Conservation (phyloP, 2,797 vertebrate genomes). For the Hyperoplus immaculatus region DNA sequence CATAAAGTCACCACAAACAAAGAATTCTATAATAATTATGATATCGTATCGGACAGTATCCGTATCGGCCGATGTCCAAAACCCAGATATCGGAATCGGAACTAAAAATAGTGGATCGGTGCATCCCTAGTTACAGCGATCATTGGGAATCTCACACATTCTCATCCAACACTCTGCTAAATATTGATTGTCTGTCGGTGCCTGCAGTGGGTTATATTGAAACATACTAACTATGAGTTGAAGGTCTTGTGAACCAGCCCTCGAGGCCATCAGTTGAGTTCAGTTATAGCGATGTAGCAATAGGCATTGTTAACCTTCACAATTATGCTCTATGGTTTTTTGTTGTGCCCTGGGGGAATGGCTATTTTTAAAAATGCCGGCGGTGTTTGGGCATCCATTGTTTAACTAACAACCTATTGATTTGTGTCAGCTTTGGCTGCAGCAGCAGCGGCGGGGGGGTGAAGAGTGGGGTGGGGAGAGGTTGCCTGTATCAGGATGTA, state of each 20-base stretch:
- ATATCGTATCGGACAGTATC: no score
- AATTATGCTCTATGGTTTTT: conserved; percentile 62
- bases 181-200: conserved; percentile 11
- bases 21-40: no score
- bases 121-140: conserved; percentile 9
- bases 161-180: conserved; percentile 14
- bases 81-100: no score
- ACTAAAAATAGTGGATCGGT: no score
- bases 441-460: not conserved
- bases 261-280: conserved; percentile 38
- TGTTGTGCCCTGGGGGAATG: conserved; percentile 35
- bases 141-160: conserved; percentile 23
- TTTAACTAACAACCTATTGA: conserved; percentile 79
- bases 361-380: conserved; percentile 69
- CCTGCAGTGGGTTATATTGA: conserved; percentile 19
- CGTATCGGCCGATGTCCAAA: no score
- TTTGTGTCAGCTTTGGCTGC: conserved; percentile 59
- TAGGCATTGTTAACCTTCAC: conserved; percentile 71
- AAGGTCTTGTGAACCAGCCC: conserved; percentile 25
- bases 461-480: not conserved
- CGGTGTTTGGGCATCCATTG: conserved; percentile 61
- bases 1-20: no score
- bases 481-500: not conserved
- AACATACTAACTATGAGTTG: not conserved
- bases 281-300: conserved; percentile 58